A percentile compares a stretch with the other conserved stretches of the same genome.
Conservation (phyloP, 2,888 invertebrate species). For the Heteropelma amictum region DNA sequence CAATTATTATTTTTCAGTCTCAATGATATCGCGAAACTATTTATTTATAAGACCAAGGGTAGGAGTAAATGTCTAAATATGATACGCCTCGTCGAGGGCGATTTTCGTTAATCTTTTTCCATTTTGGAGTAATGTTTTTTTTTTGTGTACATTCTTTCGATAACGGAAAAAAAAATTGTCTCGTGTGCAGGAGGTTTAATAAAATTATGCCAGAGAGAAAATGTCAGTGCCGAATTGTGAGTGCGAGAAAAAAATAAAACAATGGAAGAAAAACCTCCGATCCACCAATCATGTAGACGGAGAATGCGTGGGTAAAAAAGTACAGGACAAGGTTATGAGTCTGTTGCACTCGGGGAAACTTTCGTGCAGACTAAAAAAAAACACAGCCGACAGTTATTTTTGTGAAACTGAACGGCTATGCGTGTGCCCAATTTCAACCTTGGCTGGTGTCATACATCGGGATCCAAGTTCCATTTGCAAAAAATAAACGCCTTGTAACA, state of each 20-base stretch:
- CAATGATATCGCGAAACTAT: too few species aligned
- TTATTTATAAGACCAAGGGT: too few species aligned
- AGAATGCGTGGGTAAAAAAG: slow-evolving; percentile 46
- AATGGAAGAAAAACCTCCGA: neutral
- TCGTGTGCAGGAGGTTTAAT: too few species aligned
- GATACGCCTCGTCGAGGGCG: too few species aligned
- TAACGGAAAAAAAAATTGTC: neutral
- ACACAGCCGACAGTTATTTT: slow-evolving; percentile 67
- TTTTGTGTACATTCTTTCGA: too few species aligned
- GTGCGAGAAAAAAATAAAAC: neutral
- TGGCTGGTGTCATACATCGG: slow-evolving; percentile 20
- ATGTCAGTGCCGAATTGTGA: too few species aligned
- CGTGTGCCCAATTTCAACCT: slow-evolving; percentile 21
- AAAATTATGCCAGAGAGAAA: too few species aligned
- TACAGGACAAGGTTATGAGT: slow-evolving; percentile 65
- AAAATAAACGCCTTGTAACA: neutral
- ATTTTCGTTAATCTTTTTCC: too few species aligned
- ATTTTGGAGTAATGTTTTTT: too few species aligned
- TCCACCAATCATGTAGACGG: neutral
- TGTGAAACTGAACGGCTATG: slow-evolving; percentile 47
- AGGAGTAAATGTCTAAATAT: too few species aligned
- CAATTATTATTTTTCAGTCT: too few species aligned
- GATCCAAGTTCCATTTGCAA: slow-evolving; percentile 23
- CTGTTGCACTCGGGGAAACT: slow-evolving; percentile 64
- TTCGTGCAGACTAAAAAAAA: slow-evolving; percentile 54